Base-by-base conservation (phyloP, 2,888 invertebrate species). In the Baronia brevicornis region DNA sequence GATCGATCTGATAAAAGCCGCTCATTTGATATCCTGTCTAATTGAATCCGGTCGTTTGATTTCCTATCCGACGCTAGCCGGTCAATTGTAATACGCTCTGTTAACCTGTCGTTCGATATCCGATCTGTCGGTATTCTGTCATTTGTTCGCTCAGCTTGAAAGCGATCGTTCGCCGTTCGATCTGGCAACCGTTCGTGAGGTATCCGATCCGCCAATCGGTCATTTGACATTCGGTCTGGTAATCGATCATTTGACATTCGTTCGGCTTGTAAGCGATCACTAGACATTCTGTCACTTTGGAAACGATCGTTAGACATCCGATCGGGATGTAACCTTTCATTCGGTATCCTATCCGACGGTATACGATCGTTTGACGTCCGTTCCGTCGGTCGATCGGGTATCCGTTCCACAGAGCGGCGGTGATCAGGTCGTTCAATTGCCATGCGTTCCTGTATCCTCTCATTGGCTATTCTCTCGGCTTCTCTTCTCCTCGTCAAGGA, bases 401-500 rank as follows among this genome's bases (percentile, higher is more conserved):
- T 43, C 20, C 51, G 36, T 31, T 70, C 69, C 27, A 54, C 57
- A 2, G 62, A 55, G 12, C 64, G 64, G 2, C 63, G 57, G 24
- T 55, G 58, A 38, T 63, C 67, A 25, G 53, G 41, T 42, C 61
- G 51, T 34, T 61, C 62, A 18, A 50, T 51, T 15, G 60, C 47
- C 22, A 53, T 40, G 18, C 61, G 51, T 23, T 61, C 59, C 33
- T 58, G 62, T 52, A 58, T 56, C 40, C 63, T 54, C 28, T 63
- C 61, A 33, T 53, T 48, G 6, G 54, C 50, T 29, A 50, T 44
- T 18, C 63, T 43, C 7, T 63, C 63, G 3, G 52, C 51, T 11
- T 60, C 59, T 6, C 53, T 43, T 26, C 51, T 55, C 44, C 54
- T 59, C 2, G 56, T 46, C 4, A 53, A 39, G 0, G 63, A 46